These are phyloP conservation scores for Oreochromis niloticus DNA, from an alignment of 2,113 vertebrate genomes.

Conservation along the genomic window DNA sequence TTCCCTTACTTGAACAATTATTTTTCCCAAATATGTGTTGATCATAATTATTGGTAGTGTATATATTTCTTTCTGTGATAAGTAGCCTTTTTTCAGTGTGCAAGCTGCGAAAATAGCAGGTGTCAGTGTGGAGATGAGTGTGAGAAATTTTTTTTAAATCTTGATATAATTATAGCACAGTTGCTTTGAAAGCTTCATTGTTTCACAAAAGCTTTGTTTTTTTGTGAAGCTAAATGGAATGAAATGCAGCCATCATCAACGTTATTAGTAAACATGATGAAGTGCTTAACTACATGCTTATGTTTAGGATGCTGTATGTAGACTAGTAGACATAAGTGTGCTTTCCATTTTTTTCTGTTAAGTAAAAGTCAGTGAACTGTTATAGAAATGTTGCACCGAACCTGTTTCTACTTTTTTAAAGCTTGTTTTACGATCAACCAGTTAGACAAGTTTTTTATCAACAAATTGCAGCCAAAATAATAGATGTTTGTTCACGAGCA, in stretches of 20 bases:
- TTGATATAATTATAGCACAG: background rate
- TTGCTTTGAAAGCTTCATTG: background rate
- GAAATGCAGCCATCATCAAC: background rate
- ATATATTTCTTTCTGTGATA: background rate
- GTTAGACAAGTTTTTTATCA: background rate
- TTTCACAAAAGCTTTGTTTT: background rate
- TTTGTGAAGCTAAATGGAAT: background rate
- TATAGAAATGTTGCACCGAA: background rate
- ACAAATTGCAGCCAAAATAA: background rate
- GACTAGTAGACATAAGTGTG: background rate
- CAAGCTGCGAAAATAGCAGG: background rate
- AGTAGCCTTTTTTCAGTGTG: background rate
- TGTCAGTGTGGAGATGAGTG: background rate
- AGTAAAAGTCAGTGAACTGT: background rate
- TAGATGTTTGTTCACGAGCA: background rate
- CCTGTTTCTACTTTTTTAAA: background rate
- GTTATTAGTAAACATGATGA: background rate
- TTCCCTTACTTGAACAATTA: background rate
- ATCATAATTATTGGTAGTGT: background rate
- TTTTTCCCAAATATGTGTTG: background rate
- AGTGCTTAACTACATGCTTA: background rate
- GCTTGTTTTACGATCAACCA: background rate
- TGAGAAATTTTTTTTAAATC: background rate
- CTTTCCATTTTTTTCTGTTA: background rate
- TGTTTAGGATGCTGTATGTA: background rate